Base-by-base conservation (phyloP, 2,888 invertebrate genomes). In the Chloroclystis v-ata region DNA sequence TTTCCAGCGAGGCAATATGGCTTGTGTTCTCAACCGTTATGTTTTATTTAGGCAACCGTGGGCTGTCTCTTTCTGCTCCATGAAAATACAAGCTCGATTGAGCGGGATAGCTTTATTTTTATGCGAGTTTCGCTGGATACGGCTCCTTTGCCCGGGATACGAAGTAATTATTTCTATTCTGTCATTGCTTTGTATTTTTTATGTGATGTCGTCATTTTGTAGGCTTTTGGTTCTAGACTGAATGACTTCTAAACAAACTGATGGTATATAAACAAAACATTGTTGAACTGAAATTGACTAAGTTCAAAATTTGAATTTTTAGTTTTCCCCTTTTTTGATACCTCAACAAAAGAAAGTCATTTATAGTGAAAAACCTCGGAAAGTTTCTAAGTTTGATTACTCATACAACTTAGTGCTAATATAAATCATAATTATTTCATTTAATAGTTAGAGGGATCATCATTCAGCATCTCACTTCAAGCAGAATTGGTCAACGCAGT, bases 1-100 rank as follows among this genome's bases (percentile, higher is more conserved):
- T 89, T 89, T 84, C 81, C 85, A 83, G 78, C 83, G 83, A 87
- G 84, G 88, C 89, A 88, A 88, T 88, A 88, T 87, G 87, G 87
- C 87, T 85, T 86, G 85, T 83, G 85, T 86, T 87, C 85, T 82
- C 82, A 80, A 78, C 79, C 86, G 82, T 82, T 80, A 84, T 82
- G 82, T 84, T 86, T 87, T 87, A 88, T 88, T 86, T 85, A 83
- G 85, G 82, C 77, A 79, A 79, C 81, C 71, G 67, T 75, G 54
- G 68, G 64, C 73, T 63, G 64, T 85, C 85, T 71, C 75, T 59
- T 63, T 88, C 80, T 68, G 44, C 45, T 57, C 55, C 56, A 63
- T 57, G 58, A 57, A 56, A 57, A 59, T 50, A 56, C 55, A 51
- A 47, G 62, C 61, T 54, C 39, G 58, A 49, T 50, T 50, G 70